Evolutionary conservation across 2,888 invertebrate genomes (phyloP), one percentile per base, ranked within the genome.

Genomic region (Euplagia quadripunctaria): DNA sequence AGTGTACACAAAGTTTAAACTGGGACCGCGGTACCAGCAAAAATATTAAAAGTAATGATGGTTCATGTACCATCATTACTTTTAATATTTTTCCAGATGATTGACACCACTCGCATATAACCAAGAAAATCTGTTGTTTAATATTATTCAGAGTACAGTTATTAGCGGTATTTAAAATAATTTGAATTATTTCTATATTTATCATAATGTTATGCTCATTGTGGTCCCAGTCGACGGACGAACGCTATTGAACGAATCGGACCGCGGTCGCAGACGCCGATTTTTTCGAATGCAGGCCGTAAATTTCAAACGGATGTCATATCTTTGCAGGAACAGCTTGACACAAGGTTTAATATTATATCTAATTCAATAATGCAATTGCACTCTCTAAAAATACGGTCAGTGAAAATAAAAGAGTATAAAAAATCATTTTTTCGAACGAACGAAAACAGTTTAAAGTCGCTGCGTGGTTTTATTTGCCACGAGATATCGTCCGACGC

Each of bases 401-500:
- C 9, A 67, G 64, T 71, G 80, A 81, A 81, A 81, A 77, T 79
- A 79, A 79, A 84, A 75, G 42, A 41, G 20, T 74, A 80, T 74
- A 73, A 79, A 81, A 78, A 89, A 89, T 86, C 88, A 86, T 88
- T 90, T 90, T 89, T 87, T 86, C 85, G 84, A 85, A 87, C 82
- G 85, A 86, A 89, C 85, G 85, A 86, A 80, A 84, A 84, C 87
- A 87, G 86, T 88, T 86, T 88, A 88, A 88, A 89, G 87, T 87
- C 89, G 88, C 79, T 80, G 86, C 83, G 87, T 73, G 78, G 88
- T 89, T 92, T 90, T 91, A 88, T 90, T 89, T 84, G 86, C 86
- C 85, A 86, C 85, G 85, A 89, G 91, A 91, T 93, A 93, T 91
- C 90, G 88, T 87, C 81, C 81, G 79, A 83, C 86, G 91, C 90